Base-by-base conservation (phyloP, 2,113 vertebrate species). In the Thunnus thynnus region DNA sequence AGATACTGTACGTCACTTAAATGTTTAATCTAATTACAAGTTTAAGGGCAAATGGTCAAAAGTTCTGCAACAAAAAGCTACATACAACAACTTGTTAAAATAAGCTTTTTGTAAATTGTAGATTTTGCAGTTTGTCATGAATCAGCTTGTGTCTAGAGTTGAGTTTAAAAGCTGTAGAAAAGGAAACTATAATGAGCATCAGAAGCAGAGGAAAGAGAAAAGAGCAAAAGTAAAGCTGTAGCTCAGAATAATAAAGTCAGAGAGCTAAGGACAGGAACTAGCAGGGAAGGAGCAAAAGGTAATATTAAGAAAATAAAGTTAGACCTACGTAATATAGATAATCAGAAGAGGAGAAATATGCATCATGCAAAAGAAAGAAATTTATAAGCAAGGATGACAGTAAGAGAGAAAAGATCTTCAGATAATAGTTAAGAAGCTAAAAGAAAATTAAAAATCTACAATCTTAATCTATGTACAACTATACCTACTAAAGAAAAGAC, bases 281-380 rank as follows among this genome's bases (percentile, higher is more conserved):
- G 7, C 2, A 75, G 16, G 30, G 3, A 22, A 55, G 50, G 54
- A 70, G 14, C 0, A 30, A 48, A 18, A 30, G 18, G 13, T 9
- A 78, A 36, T 4, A 76, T 20, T 22, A 20, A 56, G 9, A 47
- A 68, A 64, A 4, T 30, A 54, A 36, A 72, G 18, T 27, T 16
- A 52, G 0, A 55, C 3, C 27, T 63, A 73, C 3, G 7, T 2
- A 13, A 30, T 27, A 30, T 44, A 22, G 2, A 70, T 46, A 6
- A 50, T 52, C 14, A 80, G 58, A 51, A 47, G 4, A 57, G 6
- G 30, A 69, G 56, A 41, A 51, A 27, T 8, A 71, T 17, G 18
- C 11, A 71, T 44, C 52, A 68, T 47, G 51, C 68, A 65, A 36
- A 18, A 73, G 20, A 46, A 25, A 67, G n/a, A 58, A 16, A 66